A percentile compares a stretch with the other conserved stretches of the same genome.
These are phyloP conservation scores for Sesia apiformis DNA, from an alignment of 2,888 invertebrate species.

Conservation along the genomic window DNA sequence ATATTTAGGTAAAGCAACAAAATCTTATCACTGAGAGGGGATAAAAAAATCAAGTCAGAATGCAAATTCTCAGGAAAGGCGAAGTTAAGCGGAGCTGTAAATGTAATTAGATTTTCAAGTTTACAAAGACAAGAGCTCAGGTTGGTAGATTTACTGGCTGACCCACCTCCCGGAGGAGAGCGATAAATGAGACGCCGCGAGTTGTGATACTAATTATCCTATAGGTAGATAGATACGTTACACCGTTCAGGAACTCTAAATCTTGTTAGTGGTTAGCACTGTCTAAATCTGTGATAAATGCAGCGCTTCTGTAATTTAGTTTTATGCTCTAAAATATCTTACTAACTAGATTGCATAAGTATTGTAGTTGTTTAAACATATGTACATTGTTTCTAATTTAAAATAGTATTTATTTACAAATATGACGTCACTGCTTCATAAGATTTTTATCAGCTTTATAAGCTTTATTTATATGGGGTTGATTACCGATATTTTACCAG, in stretches of 20 bases:
- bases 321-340: background rate
- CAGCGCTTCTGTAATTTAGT: background rate
- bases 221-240: constrained; percentile 56
- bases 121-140: constrained; percentile 72
- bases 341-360: background rate
- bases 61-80: constrained; percentile 60
- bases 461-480: no score
- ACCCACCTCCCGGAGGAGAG: constrained; percentile 64
- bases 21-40: constrained; percentile 34
- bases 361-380: no score
- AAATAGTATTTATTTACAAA: no score
- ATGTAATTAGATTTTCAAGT: constrained; percentile 74
- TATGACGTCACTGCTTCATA: no score
- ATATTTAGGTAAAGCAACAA: constrained; percentile 13
- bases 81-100: constrained; percentile 66
- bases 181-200: constrained; percentile 66
- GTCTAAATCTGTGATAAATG: background rate
- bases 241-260: constrained; percentile 47
- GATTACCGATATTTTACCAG: no score
- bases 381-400: no score
- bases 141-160: constrained; percentile 71
- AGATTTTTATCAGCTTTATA: no score
- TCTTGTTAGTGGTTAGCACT: constrained; percentile 38
- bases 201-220: constrained; percentile 72
- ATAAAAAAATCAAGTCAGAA: constrained; percentile 56